Conservation (phyloP, 2,113 vertebrate genomes). For the Mirounga angustirostris region DNA sequence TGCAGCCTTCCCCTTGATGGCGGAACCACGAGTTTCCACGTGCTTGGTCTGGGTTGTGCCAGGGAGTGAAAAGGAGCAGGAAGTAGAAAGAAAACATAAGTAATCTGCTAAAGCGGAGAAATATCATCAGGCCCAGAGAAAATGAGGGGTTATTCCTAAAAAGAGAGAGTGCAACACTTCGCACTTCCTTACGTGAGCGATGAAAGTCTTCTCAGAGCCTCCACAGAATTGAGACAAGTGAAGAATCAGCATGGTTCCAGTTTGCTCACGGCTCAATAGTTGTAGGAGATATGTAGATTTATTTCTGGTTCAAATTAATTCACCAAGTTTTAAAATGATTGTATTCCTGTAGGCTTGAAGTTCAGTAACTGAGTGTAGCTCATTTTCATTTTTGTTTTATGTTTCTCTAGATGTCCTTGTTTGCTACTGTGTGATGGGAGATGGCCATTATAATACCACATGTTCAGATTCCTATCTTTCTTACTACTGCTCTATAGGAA, state of each 20-base stretch:
- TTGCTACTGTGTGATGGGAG: neutral
- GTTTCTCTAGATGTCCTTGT: neutral
- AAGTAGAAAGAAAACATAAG: neutral
- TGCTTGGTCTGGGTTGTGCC: neutral
- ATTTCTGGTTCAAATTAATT: slow-evolving; percentile 29
- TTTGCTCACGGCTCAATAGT: neutral
- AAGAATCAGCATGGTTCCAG: neutral
- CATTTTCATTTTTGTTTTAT: neutral
- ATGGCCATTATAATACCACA: neutral
- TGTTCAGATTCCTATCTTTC: neutral
- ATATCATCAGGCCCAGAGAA: neutral
- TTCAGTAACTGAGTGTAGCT: neutral
- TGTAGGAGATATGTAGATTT: neutral
- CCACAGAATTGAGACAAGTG: neutral
- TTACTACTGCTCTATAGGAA: neutral
- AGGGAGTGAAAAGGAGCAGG: neutral
- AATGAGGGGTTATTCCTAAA: neutral
- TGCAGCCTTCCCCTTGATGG: neutral
- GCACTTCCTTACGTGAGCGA: neutral
- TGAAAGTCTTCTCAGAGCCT: neutral
- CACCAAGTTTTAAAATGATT: neutral
- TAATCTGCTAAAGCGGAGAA: neutral
- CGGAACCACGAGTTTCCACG: neutral
- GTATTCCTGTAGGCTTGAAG: neutral
- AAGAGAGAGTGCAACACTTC: neutral